These are phyloP conservation scores for Phyllostomus discolor DNA, from an alignment of 2,113 vertebrate species.

Conservation along the genomic window DNA sequence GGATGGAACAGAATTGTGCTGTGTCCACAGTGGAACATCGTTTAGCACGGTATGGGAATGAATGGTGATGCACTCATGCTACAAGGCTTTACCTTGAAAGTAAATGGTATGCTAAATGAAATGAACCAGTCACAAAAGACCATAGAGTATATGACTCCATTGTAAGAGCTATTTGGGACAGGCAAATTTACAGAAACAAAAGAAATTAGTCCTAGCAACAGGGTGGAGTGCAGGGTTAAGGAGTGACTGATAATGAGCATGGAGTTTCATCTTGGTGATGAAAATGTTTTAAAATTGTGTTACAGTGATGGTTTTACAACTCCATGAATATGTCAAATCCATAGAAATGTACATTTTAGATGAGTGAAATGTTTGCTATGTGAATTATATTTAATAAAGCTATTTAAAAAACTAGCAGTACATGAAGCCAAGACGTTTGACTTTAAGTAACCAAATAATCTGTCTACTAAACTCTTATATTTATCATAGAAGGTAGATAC, in stretches of 20 bases:
- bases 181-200: not conserved
- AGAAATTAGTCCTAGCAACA: not conserved
- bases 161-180: not conserved
- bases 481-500: not conserved
- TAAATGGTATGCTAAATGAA: not conserved
- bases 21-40: not conserved
- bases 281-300: not conserved
- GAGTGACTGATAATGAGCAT: not conserved
- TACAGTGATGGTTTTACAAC: not conserved
- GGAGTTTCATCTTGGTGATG: not conserved
- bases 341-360: not conserved
- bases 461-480: not conserved
- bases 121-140: not conserved
- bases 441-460: not conserved
- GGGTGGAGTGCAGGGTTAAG: fast-evolving
- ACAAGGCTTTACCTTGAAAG: not conserved
- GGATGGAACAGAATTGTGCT: not conserved
- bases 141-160: not conserved
- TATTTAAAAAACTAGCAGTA: not conserved
- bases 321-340: not conserved
- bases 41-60: not conserved
- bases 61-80: not conserved
- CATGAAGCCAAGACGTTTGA: not conserved
- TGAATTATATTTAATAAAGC: not conserved
- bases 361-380: not conserved